Evolutionary conservation across 2,797 vertebrate genomes (phyloP).

Genomic region (Girardinus metallicus): DNA sequence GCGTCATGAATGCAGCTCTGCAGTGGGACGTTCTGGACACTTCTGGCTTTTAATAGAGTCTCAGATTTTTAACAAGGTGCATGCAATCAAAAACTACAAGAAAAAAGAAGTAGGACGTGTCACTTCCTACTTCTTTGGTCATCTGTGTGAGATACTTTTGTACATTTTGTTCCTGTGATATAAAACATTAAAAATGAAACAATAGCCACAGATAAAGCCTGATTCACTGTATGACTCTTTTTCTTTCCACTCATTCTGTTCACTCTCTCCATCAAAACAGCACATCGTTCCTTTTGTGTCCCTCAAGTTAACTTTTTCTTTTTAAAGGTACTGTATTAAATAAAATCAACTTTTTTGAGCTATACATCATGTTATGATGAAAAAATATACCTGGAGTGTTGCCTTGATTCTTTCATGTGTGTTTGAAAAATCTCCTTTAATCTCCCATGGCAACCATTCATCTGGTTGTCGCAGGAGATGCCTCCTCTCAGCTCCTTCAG

Average conservation of each 20-base stretch:
- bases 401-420: no score
- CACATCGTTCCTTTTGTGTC: background rate
- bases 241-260: background rate
- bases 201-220: background rate
- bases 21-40: slow-evolving; percentile 37
- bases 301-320: background rate
- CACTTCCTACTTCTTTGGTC: background rate
- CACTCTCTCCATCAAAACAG: background rate
- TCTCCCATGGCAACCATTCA: no score
- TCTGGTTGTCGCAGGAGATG: no score
- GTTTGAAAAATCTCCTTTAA: no score
- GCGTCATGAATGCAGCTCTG: slow-evolving; percentile 53
- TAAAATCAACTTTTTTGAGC: no score
- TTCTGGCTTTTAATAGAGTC: slow-evolving; percentile 9
- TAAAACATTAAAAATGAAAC: background rate
- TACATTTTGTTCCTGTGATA: background rate
- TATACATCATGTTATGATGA: no score
- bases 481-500: no score
- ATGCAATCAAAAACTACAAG: slow-evolving; percentile 1
- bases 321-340: no score
- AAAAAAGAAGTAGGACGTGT: background rate
- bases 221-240: background rate
- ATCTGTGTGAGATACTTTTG: background rate
- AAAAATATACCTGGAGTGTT: no score
- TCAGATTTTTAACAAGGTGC: slow-evolving; percentile 6